Percentiles rank a stretch among this genome's conserved stretches.
Evolutionary conservation across 2,797 vertebrate species (phyloP).

Genomic region (Phoebastria nigripes): DNA sequence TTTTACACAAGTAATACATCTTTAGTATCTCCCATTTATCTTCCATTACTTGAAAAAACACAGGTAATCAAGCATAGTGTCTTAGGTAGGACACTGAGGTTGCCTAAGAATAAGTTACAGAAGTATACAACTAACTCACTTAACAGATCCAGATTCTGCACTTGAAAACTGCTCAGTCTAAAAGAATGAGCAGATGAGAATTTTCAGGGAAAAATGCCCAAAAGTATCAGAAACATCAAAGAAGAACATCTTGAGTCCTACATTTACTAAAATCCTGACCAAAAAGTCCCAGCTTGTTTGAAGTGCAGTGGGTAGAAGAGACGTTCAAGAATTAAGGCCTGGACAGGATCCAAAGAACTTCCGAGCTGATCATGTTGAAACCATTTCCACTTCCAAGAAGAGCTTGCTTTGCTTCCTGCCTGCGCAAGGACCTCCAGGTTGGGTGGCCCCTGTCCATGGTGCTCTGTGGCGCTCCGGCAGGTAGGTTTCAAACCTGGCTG

Average conservation of each 20-base stretch:
- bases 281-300: neutral
- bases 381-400: neutral
- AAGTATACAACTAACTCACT: neutral
- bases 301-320: neutral
- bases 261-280: neutral
- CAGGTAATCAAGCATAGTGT: neutral
- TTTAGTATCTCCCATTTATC: neutral
- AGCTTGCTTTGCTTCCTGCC: neutral
- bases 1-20: neutral
- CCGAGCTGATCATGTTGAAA: neutral
- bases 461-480: neutral
- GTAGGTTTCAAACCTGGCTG: neutral
- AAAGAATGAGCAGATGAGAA: neutral
- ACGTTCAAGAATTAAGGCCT: neutral
- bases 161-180: neutral
- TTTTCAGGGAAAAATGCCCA: neutral
- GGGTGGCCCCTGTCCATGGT: fast-evolving
- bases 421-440: fast-evolving
- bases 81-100: neutral
- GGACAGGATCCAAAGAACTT: neutral
- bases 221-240: neutral
- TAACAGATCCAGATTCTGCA: neutral
- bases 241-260: neutral
- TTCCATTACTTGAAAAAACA: neutral
- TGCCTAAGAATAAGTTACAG: neutral